Evolutionary conservation across 2,113 vertebrate species (phyloP).

Genomic region (Globicephala melas): DNA sequence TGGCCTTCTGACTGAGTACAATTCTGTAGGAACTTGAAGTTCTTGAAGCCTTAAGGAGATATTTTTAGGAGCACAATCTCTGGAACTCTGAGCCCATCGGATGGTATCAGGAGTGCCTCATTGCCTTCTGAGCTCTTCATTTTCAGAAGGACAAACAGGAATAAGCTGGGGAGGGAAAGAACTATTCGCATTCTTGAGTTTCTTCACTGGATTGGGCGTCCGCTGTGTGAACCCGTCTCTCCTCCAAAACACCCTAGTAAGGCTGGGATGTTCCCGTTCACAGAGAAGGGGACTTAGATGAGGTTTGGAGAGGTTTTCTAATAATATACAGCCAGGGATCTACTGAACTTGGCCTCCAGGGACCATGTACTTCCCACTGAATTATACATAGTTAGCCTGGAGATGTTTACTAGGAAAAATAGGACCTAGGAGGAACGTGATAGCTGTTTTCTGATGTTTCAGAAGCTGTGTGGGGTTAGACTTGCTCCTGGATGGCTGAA

Average conservation of each 20-base stretch:
- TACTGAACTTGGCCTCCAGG: not conserved
- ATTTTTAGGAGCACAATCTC: not conserved
- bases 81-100: not conserved
- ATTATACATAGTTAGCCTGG: not conserved
- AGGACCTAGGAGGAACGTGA: not conserved
- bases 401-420: not conserved
- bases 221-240: not conserved
- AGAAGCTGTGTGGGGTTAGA: not conserved
- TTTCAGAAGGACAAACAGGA: not conserved
- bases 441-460: not conserved
- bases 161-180: too few relatives aligned
- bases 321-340: not conserved
- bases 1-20: not conserved
- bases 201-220: not conserved
- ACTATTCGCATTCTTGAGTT: not conserved
- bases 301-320: not conserved
- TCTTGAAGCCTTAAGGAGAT: not conserved
- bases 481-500: not conserved
- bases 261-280: not conserved
- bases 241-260: not conserved
- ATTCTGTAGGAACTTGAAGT: not conserved
- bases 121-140: not conserved
- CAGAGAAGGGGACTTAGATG: not conserved
- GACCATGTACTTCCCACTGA: not conserved
- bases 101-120: too few relatives aligned